phyloP scores from a whole-genome alignment of 2,888 invertebrate genomes.

The Allolobophora icterica region DNA sequence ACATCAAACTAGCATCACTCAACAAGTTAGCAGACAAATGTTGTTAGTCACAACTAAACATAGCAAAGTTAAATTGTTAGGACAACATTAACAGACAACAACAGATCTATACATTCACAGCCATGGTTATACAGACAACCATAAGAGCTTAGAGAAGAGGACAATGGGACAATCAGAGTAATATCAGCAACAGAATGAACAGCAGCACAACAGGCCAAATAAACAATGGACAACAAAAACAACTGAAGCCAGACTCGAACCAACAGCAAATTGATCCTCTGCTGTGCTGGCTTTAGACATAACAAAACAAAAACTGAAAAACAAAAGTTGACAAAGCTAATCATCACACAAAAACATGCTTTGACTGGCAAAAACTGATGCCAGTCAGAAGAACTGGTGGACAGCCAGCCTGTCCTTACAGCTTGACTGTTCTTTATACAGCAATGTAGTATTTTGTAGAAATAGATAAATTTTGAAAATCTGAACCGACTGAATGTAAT shows the following conservation, averaged over 20 bases:
- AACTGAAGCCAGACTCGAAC: background rate
- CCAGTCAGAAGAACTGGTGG: background rate
- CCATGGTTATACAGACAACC: background rate
- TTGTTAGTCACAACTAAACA: conserved; percentile 3
- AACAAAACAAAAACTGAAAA: background rate
- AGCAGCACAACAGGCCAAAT: background rate
- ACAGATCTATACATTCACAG: background rate
- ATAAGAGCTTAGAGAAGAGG: background rate
- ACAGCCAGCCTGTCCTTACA: conserved; percentile 1
- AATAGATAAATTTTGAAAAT: background rate
- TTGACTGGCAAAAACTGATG: conserved; percentile 14
- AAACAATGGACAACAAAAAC: background rate
- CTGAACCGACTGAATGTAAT: background rate
- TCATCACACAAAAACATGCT: background rate
- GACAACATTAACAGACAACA: background rate
- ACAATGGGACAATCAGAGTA: background rate
- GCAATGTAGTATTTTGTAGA: background rate
- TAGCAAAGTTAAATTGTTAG: background rate
- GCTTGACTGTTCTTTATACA: background rate
- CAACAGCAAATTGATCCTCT: background rate
- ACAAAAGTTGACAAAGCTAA: background rate
- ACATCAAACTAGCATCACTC: conserved; percentile 5
- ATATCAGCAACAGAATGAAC: background rate
- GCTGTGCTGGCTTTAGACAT: background rate
- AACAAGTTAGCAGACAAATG: background rate